Percentiles rank a stretch among this genome's conserved stretches.
These are phyloP conservation scores for Bombus fervidus DNA, from an alignment of 1,140 invertebrate species.

Conservation along the genomic window DNA sequence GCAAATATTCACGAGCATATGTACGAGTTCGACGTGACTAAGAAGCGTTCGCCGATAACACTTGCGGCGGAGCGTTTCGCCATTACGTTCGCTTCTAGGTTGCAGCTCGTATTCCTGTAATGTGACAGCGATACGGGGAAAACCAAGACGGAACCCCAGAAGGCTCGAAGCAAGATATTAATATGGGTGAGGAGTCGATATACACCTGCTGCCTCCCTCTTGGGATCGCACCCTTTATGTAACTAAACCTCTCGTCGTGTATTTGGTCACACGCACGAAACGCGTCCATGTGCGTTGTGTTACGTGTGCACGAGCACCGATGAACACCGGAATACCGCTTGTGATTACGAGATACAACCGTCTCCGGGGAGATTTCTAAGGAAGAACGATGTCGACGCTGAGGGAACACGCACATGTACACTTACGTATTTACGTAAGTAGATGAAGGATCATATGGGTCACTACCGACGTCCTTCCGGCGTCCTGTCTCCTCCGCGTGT, in stretches of 20 bases:
- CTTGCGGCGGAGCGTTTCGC: too few species aligned
- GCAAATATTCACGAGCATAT: background rate
- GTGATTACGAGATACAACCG: conserved; percentile 50
- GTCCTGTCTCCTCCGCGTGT: too few species aligned
- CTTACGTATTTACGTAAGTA: background rate
- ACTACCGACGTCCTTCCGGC: background rate
- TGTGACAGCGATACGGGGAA: conserved; percentile 25
- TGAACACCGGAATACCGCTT: background rate
- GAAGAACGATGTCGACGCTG: conserved; percentile 37
- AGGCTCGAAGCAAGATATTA: conserved; percentile 56
- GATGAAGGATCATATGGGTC: conserved; percentile 8
- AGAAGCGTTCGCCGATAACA: background rate
- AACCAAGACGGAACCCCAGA: conserved; percentile 40
- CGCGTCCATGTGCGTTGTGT: background rate
- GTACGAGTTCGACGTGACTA: background rate
- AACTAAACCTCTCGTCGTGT: conserved; percentile 41
- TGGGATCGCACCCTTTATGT: conserved; percentile 54
- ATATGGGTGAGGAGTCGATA: conserved; percentile 64
- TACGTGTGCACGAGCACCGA: background rate
- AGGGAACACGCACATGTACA: conserved; percentile 5
- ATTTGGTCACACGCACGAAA: conserved; percentile 13
- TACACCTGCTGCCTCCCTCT: conserved; percentile 57
- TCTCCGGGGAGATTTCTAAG: conserved; percentile 35
- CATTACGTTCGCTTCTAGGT: conserved; percentile 13
- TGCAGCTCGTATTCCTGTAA: conserved; percentile 23